These are phyloP conservation scores for Planococcus citri DNA, from an alignment of 1,140 invertebrate species.

Conservation along the genomic window DNA sequence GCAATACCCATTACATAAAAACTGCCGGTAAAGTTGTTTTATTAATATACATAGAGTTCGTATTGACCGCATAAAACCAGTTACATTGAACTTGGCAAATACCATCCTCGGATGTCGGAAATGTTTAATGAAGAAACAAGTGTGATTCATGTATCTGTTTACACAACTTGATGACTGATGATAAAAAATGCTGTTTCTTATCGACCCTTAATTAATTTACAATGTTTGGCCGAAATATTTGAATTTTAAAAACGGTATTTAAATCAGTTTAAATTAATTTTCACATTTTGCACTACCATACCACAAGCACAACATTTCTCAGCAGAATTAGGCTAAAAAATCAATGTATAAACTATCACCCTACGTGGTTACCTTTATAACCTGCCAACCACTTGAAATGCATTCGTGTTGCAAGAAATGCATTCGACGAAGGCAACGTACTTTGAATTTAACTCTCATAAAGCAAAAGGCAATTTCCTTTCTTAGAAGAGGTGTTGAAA, in stretches of 20 bases:
- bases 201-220: constrained; percentile 3
- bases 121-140: neutral
- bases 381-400: too few relatives aligned
- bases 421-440: too few relatives aligned
- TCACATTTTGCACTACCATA: neutral
- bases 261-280: constrained; percentile 1
- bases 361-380: too few relatives aligned
- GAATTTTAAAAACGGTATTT: neutral
- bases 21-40: neutral
- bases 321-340: neutral
- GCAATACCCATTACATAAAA: neutral
- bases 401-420: too few relatives aligned
- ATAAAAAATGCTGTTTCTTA: neutral
- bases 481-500: too few relatives aligned
- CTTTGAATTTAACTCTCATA: too few relatives aligned
- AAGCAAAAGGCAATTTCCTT: too few relatives aligned
- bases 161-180: neutral
- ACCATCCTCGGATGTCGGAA: neutral
- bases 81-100: constrained; percentile 7
- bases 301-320: neutral
- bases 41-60: neutral
- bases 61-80: constrained; percentile 2
- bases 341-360: neutral
- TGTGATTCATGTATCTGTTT: constrained; percentile 3
- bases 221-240: neutral